Evolutionary conservation across 2,888 invertebrate species (phyloP).

Genomic region (Eristalis intricaria): DNA sequence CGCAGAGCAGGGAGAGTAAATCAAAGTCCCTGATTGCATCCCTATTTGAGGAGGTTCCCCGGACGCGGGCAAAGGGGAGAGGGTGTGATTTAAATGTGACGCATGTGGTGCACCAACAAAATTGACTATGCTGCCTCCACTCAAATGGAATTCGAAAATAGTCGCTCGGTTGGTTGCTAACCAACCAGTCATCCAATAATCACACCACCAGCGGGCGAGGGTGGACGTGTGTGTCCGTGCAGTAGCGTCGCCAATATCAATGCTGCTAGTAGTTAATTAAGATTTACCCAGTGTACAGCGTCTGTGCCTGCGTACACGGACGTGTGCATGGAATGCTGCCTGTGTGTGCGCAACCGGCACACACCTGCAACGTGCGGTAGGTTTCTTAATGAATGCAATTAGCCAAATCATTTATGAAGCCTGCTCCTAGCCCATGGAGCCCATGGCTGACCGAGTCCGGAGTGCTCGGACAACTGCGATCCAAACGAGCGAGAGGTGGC

Average conservation of each 20-base stretch:
- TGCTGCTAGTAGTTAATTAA: conserved; percentile 67
- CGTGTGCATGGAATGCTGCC: conserved; percentile 7
- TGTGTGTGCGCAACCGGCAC: conserved; percentile 47
- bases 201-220: not conserved
- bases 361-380: conserved; percentile 61
- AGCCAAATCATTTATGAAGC: conserved; percentile 70
- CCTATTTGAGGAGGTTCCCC: not conserved
- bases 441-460: not conserved
- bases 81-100: conserved; percentile 67
- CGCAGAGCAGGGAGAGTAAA: conserved; percentile 26
- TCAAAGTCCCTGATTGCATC: conserved; percentile 63
- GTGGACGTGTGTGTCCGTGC: not conserved
- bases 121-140: conserved; percentile 36
- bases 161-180: conserved; percentile 60
- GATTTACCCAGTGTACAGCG: conserved; percentile 46
- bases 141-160: conserved; percentile 69
- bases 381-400: conserved; percentile 72
- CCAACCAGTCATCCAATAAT: conserved; percentile 61
- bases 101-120: conserved; percentile 62
- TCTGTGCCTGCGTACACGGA: conserved; percentile 33
- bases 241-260: conserved; percentile 23
- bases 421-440: not conserved
- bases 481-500: conserved; percentile 29
- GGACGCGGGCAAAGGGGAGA: not conserved
- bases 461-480: conserved; percentile 28